Conservation (phyloP, 2,113 vertebrate genomes). For the Callopanchax toddi region DNA sequence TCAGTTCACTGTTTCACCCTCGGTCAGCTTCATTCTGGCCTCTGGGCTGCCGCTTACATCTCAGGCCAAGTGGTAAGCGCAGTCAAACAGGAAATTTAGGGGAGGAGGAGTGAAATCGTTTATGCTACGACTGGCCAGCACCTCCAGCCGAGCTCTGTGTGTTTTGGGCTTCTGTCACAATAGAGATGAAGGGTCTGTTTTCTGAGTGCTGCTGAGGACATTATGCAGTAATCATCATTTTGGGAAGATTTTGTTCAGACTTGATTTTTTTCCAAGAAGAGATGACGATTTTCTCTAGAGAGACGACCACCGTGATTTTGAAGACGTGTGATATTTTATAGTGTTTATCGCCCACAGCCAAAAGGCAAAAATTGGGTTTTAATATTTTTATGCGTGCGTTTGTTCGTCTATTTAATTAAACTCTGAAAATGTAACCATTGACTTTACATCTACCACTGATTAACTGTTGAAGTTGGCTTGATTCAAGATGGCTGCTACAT, state of each 20-base stretch:
- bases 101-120: conserved; percentile 46
- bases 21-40: background rate
- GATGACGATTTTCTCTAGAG: no score
- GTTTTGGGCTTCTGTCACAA: conserved; percentile 44
- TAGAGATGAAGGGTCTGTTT: conserved; percentile 38
- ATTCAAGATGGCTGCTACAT: no score
- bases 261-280: no score
- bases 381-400: no score
- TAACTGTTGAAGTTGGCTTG: no score
- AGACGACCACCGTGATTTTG: no score
- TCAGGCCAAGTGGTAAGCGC: conserved; percentile 42
- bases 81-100: conserved; percentile 48
- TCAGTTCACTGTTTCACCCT: background rate
- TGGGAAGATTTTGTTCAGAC: background rate
- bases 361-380: no score
- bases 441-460: no score
- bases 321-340: no score
- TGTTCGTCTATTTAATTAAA: no score
- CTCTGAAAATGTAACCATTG: no score
- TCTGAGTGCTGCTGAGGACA: conserved; percentile 27
- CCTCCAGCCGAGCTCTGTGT: conserved; percentile 41
- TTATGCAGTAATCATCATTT: conserved; percentile 5
- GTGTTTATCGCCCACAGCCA: no score
- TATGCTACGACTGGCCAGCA: conserved; percentile 58
- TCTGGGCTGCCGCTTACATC: background rate